These are phyloP conservation scores for Hirtodrosophila alboralis DNA, from an alignment of 2,888 invertebrate species.

Conservation along the genomic window DNA sequence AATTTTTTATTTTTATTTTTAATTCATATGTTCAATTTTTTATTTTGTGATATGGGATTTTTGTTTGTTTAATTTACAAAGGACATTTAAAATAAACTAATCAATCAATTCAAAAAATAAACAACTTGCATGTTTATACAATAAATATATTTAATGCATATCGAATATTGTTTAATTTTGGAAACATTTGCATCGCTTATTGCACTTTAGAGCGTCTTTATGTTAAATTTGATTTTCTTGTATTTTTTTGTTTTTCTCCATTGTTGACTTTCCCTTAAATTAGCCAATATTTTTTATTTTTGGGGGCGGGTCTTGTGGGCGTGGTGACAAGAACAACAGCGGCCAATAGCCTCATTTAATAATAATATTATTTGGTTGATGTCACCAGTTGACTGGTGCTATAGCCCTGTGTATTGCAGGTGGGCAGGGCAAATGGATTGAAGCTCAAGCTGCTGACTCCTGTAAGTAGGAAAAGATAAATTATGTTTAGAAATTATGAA, in stretches of 20 bases:
- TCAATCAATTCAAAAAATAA: conserved; percentile 45
- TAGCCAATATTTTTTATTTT: conserved; percentile 7
- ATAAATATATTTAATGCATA: conserved; percentile 41
- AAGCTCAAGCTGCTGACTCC: conserved; percentile 94
- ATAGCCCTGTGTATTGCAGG: conserved; percentile 93
- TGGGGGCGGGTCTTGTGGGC: conserved; percentile 17
- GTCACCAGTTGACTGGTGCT: conserved; percentile 91
- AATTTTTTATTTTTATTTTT: conserved; percentile 14
- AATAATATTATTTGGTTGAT: conserved; percentile 89
- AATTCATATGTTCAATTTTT: conserved; percentile 45
- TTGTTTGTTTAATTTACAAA: conserved; percentile 40
- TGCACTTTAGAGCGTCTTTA: conserved; percentile 73
- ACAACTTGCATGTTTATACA: conserved; percentile 38
- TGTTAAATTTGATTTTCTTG: conserved; percentile 32
- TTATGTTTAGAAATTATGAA: too few species aligned
- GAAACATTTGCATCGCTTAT: conserved; percentile 66
- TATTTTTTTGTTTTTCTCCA: too few species aligned
- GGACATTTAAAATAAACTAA: conserved; percentile 34
- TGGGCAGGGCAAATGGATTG: conserved; percentile 95
- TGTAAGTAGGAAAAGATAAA: conserved; percentile 64
- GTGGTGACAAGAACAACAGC: conserved; percentile 9
- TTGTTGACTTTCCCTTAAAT: conserved; percentile 28
- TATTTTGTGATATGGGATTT: conserved; percentile 46
- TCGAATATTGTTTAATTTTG: conserved; percentile 45
- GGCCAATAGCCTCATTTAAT: conserved; percentile 65